Evolutionary conservation across 2,797 vertebrate genomes (phyloP).

Genomic region (Buphagus erythrorhynchus): DNA sequence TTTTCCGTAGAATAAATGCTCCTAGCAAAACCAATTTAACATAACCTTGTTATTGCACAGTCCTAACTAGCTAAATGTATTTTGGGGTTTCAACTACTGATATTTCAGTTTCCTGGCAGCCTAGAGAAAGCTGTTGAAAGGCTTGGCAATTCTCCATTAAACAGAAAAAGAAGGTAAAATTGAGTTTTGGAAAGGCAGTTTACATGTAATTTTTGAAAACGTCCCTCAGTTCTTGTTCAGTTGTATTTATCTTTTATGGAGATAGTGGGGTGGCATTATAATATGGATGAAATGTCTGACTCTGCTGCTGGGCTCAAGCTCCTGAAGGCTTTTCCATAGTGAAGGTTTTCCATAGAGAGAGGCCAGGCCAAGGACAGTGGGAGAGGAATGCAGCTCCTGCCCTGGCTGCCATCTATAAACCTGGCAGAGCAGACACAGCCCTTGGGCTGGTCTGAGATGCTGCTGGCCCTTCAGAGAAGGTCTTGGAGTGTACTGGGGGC

Average conservation of each 20-base stretch:
- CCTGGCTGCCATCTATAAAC: not conserved
- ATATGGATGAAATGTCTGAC: rapidly evolving
- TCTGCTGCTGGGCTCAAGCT: not conserved
- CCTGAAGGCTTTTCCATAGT: not conserved
- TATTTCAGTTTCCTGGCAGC: not conserved
- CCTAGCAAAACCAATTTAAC: conserved; percentile 9
- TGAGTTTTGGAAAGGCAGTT: not conserved
- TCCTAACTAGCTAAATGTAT: not conserved
- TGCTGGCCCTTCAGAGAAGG: not conserved
- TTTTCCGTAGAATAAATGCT: conserved; percentile 29
- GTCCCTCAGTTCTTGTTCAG: not conserved
- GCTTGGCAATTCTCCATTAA: not conserved
- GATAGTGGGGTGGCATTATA: not conserved
- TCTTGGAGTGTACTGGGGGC: not conserved
- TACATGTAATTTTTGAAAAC: rapidly evolving
- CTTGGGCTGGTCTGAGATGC: not conserved
- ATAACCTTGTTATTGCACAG: not conserved
- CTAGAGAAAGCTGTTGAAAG: not conserved
- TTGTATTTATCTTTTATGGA: not conserved
- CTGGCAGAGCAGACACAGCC: rapidly evolving
- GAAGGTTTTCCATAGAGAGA: not conserved
- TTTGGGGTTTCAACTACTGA: not conserved
- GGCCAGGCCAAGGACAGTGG: not conserved
- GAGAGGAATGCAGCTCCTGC: not conserved
- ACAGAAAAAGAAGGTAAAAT: not conserved